Conservation (phyloP, 2,797 vertebrate species). For the Falco concolor region DNA sequence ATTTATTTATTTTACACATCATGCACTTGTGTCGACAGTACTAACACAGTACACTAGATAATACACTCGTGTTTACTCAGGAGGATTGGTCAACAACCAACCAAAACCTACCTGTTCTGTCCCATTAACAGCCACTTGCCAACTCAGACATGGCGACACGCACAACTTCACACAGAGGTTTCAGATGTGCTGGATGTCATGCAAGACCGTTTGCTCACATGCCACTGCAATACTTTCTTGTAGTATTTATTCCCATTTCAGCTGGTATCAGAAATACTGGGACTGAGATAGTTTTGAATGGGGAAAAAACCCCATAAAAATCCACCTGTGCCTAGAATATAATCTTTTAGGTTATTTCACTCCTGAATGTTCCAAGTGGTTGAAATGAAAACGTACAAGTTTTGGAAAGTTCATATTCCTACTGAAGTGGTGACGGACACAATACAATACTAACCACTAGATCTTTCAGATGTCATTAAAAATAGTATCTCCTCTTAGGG, state of each 20-base stretch:
- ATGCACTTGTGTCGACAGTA: neutral
- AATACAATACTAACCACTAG: neutral
- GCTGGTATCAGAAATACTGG: neutral
- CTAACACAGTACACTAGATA: neutral
- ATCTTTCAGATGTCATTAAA: neutral
- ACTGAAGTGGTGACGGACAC: neutral
- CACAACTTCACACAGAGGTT: neutral
- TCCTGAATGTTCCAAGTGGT: neutral
- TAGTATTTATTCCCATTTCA: neutral
- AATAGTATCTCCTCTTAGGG: neutral
- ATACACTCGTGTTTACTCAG: neutral
- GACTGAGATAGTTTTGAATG: neutral
- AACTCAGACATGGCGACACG: fast-evolving
- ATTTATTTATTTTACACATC: neutral
- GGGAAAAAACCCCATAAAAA: neutral
- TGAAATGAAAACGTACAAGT: neutral
- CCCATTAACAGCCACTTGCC: neutral
- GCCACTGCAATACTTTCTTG: neutral
- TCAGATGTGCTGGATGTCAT: neutral
- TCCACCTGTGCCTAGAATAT: neutral
- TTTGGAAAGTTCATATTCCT: neutral
- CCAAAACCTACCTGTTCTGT: neutral
- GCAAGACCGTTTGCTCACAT: neutral
- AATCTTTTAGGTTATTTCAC: neutral
- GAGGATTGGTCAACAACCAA: neutral